Conservation (phyloP, 1,140 invertebrate genomes). For the Zophobas morio region DNA sequence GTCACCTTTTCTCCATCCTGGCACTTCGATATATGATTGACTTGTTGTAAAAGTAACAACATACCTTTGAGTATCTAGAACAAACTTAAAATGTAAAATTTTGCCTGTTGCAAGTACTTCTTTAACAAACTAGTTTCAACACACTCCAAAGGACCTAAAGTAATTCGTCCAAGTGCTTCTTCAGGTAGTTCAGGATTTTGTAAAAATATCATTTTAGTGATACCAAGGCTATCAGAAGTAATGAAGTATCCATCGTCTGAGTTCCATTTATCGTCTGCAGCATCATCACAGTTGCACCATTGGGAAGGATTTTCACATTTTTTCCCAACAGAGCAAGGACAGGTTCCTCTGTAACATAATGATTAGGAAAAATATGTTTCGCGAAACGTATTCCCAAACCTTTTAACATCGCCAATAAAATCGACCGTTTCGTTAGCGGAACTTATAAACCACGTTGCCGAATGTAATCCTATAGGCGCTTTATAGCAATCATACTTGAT, state of each 20-base stretch:
- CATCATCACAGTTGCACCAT: slow-evolving; percentile 90
- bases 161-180: slow-evolving; percentile 88
- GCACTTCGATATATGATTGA: slow-evolving; percentile 92
- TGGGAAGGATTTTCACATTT: slow-evolving; percentile 85
- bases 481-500: slow-evolving; percentile 94
- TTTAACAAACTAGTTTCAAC: slow-evolving; percentile 89
- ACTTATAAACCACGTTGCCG: slow-evolving; percentile 91
- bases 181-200: slow-evolving; percentile 87
- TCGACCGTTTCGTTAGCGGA: slow-evolving; percentile 85
- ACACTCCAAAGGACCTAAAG: slow-evolving; percentile 91
- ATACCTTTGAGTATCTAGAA: slow-evolving; percentile 89
- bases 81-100: slow-evolving; percentile 24
- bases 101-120: slow-evolving; percentile 1
- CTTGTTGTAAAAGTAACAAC: slow-evolving; percentile 94
- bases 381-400: slow-evolving; percentile 69
- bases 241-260: slow-evolving; percentile 90
- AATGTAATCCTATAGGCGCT: slow-evolving; percentile 88
- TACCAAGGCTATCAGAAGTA: slow-evolving; percentile 83
- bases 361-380: slow-evolving; percentile 44
- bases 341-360: slow-evolving; percentile 73
- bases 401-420: slow-evolving; percentile 87
- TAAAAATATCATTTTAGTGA: slow-evolving; percentile 91
- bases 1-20: slow-evolving; percentile 92
- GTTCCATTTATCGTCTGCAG: slow-evolving; percentile 87
- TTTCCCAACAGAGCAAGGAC: slow-evolving; percentile 79